phyloP scores from a whole-genome alignment of 2,113 vertebrate genomes.

The Podarcis cretensis region DNA sequence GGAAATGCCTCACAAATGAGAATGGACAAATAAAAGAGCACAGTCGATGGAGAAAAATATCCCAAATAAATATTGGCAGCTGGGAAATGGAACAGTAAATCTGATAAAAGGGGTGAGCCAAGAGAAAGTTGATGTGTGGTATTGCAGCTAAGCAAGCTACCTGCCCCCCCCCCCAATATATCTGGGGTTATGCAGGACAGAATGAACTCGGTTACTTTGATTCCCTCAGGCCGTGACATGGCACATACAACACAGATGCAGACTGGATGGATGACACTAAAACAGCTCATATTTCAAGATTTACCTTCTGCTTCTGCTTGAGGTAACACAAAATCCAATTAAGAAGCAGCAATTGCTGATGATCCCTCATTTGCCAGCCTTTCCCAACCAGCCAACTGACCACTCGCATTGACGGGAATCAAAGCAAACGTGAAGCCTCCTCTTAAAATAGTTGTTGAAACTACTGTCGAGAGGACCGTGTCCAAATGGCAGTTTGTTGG shows the following conservation, averaged over 20 bases:
- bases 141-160: background rate
- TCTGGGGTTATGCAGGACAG: background rate
- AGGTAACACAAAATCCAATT: background rate
- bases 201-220: background rate
- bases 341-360: background rate
- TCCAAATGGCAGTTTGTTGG: background rate
- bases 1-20: constrained; percentile 8
- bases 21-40: background rate
- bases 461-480: background rate
- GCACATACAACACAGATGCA: background rate
- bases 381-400: background rate
- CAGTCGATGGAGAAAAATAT: accelerated
- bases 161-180: background rate
- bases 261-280: constrained; percentile 19
- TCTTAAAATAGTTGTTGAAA: background rate
- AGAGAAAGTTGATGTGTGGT: background rate
- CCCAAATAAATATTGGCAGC: background rate
- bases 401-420: background rate
- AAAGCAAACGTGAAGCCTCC: background rate
- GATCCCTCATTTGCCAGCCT: background rate
- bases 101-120: background rate
- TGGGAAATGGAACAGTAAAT: background rate
- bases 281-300: background rate
- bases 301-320: constrained; percentile 7
- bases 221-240: background rate